Conservation (phyloP, 2,113 vertebrate species). For the Rana temporaria region DNA sequence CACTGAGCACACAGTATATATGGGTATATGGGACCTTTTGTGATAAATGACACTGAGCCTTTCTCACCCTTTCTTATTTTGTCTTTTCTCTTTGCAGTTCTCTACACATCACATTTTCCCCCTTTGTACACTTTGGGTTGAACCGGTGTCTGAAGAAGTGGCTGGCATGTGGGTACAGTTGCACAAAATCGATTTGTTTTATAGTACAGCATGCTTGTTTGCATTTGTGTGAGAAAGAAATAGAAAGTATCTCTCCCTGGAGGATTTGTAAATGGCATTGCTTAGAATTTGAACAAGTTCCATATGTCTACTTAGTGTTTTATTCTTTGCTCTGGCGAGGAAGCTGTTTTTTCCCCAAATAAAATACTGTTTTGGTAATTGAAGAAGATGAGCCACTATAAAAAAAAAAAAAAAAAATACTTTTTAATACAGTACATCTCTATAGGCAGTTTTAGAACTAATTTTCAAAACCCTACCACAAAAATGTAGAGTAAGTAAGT, state of each 20-base stretch:
- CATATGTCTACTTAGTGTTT: conserved; percentile 20
- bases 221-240: background rate
- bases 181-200: conserved; percentile 9
- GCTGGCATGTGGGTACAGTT: conserved; percentile 82
- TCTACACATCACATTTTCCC: conserved; percentile 97
- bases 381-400: background rate
- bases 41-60: too few relatives aligned
- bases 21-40: too few relatives aligned
- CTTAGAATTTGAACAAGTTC: conserved; percentile 7
- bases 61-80: background rate
- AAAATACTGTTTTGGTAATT: background rate
- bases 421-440: background rate
- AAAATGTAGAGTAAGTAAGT: too few relatives aligned
- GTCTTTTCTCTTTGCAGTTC: conserved; percentile 78
- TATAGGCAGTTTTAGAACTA: background rate
- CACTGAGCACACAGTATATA: too few relatives aligned
- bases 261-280: conserved; percentile 3
- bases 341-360: background rate
- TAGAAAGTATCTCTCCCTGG: background rate
- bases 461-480: too few relatives aligned
- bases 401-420: background rate
- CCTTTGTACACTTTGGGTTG: conserved; percentile 92
- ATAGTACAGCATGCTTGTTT: background rate
- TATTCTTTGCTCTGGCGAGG: background rate
- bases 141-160: conserved; percentile 89